Base-by-base conservation (phyloP, 2,888 invertebrate genomes). In the Orthosia gracilis region DNA sequence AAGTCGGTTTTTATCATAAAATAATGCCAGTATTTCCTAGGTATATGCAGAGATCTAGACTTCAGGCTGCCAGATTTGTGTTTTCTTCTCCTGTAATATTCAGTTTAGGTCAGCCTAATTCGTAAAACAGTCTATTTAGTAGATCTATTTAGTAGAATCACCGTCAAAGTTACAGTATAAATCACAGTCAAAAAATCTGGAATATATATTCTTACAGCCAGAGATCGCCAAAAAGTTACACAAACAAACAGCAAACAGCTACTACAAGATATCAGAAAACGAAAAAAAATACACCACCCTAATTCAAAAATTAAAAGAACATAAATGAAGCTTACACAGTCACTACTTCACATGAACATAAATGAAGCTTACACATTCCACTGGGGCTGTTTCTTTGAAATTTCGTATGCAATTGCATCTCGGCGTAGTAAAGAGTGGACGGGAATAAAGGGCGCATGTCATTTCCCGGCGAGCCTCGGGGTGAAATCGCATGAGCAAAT, bases 401-500 rank as follows among this genome's bases (percentile, higher is more conserved):
- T 91, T 92, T 91, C 85, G 83, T 86, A 89, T 90, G 91, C 91
- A 92, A 92, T 92, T 92, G 91, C 92, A 92, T 90, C 85, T 89
- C 84, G 78, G 87, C 82, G 83, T 83, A 84, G 85, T 88, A 87
- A 91, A 91, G 90, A 90, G 91, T 85, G 86, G 86, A 55, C 57
- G 65, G 75, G 84, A 90, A 91, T 89, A 91, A 91, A 92, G 89
- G 88, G 90, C 84, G 92, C 92, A 94, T 92, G 94, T 93, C 95
- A 94, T 94, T 94, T 94, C 88, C 91, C 91, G 85, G 89, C 89
- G 88, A 84, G 91, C 90, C 92, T 89, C 90, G 86, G 81, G 92
- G 91, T 83, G 78, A 90, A 94, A 94, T 94, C 93, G 90, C 90
- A 89, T 88, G 89, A 90, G 94, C 92, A 94, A 95, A 95, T 95